phyloP scores from a whole-genome alignment of 2,113 vertebrate genomes.

The Semnornis frantzii region DNA sequence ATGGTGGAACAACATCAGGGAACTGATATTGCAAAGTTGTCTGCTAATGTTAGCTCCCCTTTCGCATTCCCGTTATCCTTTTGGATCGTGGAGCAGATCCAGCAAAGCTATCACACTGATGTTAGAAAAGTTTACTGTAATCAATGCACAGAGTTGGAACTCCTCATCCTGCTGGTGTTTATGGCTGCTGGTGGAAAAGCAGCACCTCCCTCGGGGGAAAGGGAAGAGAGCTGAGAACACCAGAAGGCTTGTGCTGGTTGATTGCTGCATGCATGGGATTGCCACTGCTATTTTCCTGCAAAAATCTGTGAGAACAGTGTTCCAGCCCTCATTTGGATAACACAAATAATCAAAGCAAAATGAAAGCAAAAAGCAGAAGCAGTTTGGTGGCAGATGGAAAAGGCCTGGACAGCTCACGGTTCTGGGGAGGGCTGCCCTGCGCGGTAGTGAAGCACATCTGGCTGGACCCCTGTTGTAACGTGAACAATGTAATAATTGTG shows the following conservation, averaged over 20 bases:
- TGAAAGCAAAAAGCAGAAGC: background rate
- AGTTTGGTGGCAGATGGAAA: conserved; percentile 3
- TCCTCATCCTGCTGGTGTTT: background rate
- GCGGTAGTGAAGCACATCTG: conserved; percentile 4
- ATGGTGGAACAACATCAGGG: background rate
- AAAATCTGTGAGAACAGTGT: background rate
- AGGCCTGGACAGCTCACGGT: background rate
- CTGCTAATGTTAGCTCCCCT: background rate
- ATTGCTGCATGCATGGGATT: background rate
- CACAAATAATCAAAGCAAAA: background rate
- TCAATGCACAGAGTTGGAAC: background rate
- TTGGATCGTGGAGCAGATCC: background rate
- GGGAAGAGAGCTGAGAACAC: background rate
- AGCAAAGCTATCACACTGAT: background rate
- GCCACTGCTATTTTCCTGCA: background rate
- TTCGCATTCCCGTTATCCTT: background rate
- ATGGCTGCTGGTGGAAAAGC: background rate
- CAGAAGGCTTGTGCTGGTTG: conserved; percentile 6
- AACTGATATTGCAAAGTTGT: background rate
- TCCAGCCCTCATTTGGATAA: background rate
- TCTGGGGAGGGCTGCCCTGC: background rate
- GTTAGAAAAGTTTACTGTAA: background rate
- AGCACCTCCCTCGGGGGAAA: conserved; percentile 6
- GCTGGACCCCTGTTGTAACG: background rate
- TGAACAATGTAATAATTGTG: conserved; percentile 15